phyloP scores from a whole-genome alignment of 2,113 vertebrate species.

The Cranoglanis bouderius region DNA sequence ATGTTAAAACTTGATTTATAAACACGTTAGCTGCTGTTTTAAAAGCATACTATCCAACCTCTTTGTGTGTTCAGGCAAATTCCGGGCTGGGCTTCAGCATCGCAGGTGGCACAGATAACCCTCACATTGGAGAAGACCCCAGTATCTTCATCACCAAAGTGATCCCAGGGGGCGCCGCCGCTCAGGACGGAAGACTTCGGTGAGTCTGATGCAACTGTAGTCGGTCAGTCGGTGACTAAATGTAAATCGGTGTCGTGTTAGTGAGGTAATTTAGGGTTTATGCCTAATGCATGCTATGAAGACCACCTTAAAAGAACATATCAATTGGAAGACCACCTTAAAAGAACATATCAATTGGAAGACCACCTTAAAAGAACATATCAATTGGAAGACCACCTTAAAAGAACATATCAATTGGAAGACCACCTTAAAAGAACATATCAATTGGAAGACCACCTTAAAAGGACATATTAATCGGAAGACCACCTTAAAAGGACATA shows the following conservation, averaged over 20 bases:
- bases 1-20: neutral
- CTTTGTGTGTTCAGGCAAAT: slow-evolving; percentile 79
- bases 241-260: neutral
- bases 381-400: too few relatives aligned
- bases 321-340: too few relatives aligned
- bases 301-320: too few relatives aligned
- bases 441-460: too few relatives aligned
- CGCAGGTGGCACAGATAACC: slow-evolving; percentile 95
- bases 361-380: too few relatives aligned
- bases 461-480: too few relatives aligned
- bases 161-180: slow-evolving; percentile 92
- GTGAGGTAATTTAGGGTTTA: neutral
- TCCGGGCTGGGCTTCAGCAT: slow-evolving; percentile 99
- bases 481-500: too few relatives aligned
- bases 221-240: neutral
- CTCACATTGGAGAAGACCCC: slow-evolving; percentile 95
- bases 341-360: too few relatives aligned
- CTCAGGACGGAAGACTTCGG: slow-evolving; percentile 93
- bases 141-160: slow-evolving; percentile 99
- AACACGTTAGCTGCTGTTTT: neutral
- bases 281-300: neutral
- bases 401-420: too few relatives aligned
- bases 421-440: too few relatives aligned
- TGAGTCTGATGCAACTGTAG: slow-evolving; percentile 59
- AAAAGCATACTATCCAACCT: neutral